Base-by-base conservation (phyloP, 1,140 invertebrate species). In the Microplitis demolitor region DNA sequence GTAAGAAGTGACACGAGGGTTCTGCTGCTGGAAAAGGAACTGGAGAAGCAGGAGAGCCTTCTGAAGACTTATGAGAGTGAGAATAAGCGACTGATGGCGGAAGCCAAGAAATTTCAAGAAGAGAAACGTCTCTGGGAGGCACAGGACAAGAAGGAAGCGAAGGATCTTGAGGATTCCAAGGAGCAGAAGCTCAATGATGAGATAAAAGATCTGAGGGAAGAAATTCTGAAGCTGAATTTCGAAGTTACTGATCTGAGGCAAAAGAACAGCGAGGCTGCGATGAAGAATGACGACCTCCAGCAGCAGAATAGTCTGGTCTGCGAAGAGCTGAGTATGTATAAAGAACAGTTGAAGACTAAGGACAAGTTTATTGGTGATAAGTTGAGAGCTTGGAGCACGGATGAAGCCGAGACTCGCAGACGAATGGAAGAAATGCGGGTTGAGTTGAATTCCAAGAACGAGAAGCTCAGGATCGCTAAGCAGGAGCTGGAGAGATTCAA, bases 271-370 rank as follows among this genome's bases (percentile, higher is more conserved):
- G 85, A 87, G 37, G 78, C 71, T 4, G 31, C 72, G 0, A 6
- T 84, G 37, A 87, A 84, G 35, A 81, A 80, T 11, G 86, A 87
- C 6, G 86, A 87, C 70, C 45, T 84, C 24, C 69, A 11, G 0
- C 82, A 87, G 50, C 86, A 87, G 45, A 85, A 82, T 58, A 78
- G 77, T 66, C 53, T 87, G 8, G 31, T 87, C 8, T 77, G 79
- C n/a, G 86, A 87, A 6, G 86, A 87, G 66, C 60, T 87, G n/a
- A 79, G 79, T 11, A 86, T 87, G 83, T 86, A 87, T 33, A 87
- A 85, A 56, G 84, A 87, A 8, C 85, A 87, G 39, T 51, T 87
- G 14, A 82, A 68, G 66, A 80, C 82, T 11, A 87, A 87, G 56
- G 86, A 87, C 34, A 80, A 83, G 11, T 87, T 84, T 50, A 87